Evolutionary conservation across 2,797 vertebrate species (phyloP).

Genomic region (Mormyrus proboscirostris): DNA sequence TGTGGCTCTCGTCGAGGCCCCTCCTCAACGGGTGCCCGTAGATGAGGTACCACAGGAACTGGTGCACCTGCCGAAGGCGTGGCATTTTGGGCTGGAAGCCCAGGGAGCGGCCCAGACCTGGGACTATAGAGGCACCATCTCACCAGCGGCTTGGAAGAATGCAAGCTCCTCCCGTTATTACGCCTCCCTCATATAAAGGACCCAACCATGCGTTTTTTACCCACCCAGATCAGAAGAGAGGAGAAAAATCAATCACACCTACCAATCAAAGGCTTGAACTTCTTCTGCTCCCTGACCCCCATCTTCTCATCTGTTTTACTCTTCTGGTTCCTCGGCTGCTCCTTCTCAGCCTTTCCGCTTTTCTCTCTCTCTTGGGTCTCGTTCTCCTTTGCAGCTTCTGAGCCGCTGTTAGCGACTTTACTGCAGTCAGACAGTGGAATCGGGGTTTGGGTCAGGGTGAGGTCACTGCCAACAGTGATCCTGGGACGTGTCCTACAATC

Average conservation of each 20-base stretch:
- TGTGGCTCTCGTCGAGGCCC: neutral
- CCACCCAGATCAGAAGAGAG: neutral
- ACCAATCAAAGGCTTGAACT: slow-evolving; percentile 78
- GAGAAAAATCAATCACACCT: slow-evolving; percentile 11
- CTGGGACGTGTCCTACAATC: neutral
- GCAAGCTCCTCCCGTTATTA: too few species aligned
- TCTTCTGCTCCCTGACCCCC: slow-evolving; percentile 47
- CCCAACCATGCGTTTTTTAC: too few species aligned
- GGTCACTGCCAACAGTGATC: neutral
- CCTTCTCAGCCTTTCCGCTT: neutral
- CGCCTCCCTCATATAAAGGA: neutral
- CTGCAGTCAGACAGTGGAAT: neutral
- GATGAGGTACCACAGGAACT: slow-evolving; percentile 85
- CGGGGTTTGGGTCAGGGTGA: neutral
- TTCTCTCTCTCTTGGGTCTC: neutral
- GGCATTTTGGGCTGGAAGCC: slow-evolving; percentile 96
- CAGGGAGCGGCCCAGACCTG: slow-evolving; percentile 74
- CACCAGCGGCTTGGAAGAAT: neutral
- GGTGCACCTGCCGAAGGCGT: slow-evolving; percentile 74
- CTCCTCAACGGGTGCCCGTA: slow-evolving; percentile 70
- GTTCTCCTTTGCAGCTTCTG: neutral
- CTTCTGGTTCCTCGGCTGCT: slow-evolving; percentile 6
- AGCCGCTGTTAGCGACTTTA: neutral
- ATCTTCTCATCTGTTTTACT: slow-evolving; percentile 57
- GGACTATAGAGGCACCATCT: slow-evolving; percentile 56